These are phyloP conservation scores for Chymomyza procnemis DNA, from an alignment of 2,888 invertebrate species.

Conservation along the genomic window DNA sequence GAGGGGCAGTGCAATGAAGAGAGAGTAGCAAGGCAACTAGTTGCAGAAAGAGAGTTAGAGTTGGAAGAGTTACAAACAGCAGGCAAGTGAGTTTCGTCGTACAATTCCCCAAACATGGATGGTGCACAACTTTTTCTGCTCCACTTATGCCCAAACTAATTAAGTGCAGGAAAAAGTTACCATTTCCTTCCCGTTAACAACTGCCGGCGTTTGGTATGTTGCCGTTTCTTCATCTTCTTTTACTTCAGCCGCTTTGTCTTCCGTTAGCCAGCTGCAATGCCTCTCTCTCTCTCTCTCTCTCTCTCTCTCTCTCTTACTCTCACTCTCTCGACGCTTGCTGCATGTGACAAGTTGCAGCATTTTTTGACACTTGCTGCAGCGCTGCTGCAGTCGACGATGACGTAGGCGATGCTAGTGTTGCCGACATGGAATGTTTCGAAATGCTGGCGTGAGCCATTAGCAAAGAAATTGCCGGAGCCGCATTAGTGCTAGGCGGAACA, in stretches of 20 bases:
- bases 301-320: no score
- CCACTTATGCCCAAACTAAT: slow-evolving; percentile 74
- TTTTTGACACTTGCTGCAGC: slow-evolving; percentile 45
- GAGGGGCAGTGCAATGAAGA: no score
- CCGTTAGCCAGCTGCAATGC: slow-evolving; percentile 29
- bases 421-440: not conserved
- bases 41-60: not conserved
- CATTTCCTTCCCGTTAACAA: slow-evolving; percentile 65
- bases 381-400: not conserved
- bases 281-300: no score
- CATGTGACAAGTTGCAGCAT: slow-evolving; percentile 61
- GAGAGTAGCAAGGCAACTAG: no score
- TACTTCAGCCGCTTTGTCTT: not conserved
- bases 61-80: not conserved
- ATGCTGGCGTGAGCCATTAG: not conserved
- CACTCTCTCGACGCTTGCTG: slow-evolving; percentile 15
- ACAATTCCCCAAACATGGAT: slow-evolving; percentile 15
- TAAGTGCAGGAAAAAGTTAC: slow-evolving; percentile 74
- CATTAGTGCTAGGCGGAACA: slow-evolving; percentile 38
- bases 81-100: not conserved
- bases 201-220: slow-evolving; percentile 28
- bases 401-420: not conserved
- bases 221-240: slow-evolving; percentile 9
- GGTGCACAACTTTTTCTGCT: slow-evolving; percentile 66
- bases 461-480: slow-evolving; percentile 21